Evolutionary conservation across 1,140 invertebrate genomes (phyloP).

Genomic region (Drosophila arawakana): DNA sequence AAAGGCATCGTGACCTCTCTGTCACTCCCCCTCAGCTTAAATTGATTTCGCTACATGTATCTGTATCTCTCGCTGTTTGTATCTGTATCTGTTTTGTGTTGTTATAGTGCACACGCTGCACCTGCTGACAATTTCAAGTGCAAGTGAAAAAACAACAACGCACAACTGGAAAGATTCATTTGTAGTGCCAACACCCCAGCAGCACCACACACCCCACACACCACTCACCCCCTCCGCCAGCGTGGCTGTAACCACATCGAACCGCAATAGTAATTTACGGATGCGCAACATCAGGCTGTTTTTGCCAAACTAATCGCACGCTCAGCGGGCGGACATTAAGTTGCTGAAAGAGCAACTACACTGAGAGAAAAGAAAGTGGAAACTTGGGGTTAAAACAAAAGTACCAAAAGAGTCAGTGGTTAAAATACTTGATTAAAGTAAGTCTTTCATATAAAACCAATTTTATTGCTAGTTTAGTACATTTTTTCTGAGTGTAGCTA

Average conservation of each 20-base stretch:
- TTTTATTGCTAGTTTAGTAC: too few species aligned
- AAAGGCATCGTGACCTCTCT: slow-evolving; percentile 59
- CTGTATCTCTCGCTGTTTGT: slow-evolving; percentile 42
- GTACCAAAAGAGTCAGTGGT: too few species aligned
- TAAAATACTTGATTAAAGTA: too few species aligned
- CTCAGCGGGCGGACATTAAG: slow-evolving; percentile 52
- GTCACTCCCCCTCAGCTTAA: slow-evolving; percentile 49
- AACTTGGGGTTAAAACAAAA: too few species aligned
- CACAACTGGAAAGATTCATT: slow-evolving; percentile 71
- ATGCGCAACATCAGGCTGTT: slow-evolving; percentile 73
- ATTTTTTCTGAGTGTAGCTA: too few species aligned
- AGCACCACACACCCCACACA: not conserved
- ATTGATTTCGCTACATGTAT: slow-evolving; percentile 66
- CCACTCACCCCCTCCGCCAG: not conserved
- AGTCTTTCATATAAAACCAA: too few species aligned
- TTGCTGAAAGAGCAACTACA: not conserved
- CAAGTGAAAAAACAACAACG: slow-evolving; percentile 66
- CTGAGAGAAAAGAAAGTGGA: too few species aligned
- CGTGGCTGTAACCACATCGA: slow-evolving; percentile 44
- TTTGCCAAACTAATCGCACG: slow-evolving; percentile 78
- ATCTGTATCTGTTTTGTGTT: slow-evolving; percentile 51
- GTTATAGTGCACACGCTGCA: slow-evolving; percentile 73
- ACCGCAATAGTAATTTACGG: slow-evolving; percentile 82
- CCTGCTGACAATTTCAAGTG: slow-evolving; percentile 85
- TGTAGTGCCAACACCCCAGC: not conserved